Conservation (phyloP, 2,113 vertebrate genomes). For the Varanus komodoensis region DNA sequence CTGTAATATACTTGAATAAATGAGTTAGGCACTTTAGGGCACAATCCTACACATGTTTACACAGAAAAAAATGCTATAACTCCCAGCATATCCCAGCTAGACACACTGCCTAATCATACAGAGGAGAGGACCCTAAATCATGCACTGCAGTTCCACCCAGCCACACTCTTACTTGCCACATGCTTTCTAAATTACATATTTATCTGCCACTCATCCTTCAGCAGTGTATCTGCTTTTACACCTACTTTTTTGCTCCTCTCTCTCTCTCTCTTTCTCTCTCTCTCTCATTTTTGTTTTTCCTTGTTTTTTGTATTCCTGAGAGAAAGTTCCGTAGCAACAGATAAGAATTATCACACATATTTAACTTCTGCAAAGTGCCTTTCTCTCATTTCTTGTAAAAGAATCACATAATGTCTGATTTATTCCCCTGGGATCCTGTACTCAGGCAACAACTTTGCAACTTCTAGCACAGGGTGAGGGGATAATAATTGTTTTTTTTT, state of each 20-base stretch:
- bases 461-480: not conserved
- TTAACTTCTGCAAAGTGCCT: not conserved
- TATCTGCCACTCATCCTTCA: not conserved
- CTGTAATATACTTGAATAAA: not conserved
- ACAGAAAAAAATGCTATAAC: too few species aligned
- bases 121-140: not conserved
- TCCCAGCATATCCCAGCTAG: too few species aligned
- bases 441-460: not conserved
- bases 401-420: not conserved
- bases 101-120: too few species aligned
- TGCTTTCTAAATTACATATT: not conserved
- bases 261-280: too few species aligned
- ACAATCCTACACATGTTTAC: too few species aligned
- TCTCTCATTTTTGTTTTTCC: too few species aligned
- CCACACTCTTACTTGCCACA: not conserved
- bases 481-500: slow-evolving; percentile 1
- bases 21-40: not conserved
- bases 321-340: not conserved
- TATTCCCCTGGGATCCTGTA: not conserved
- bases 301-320: not conserved
- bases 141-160: not conserved
- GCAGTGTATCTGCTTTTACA: not conserved
- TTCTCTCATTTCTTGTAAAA: slow-evolving; percentile 1
- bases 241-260: not conserved
- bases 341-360: not conserved